Evolutionary conservation across 2,888 invertebrate genomes (phyloP).

Genomic region (Sepioteuthis lessoniana): DNA sequence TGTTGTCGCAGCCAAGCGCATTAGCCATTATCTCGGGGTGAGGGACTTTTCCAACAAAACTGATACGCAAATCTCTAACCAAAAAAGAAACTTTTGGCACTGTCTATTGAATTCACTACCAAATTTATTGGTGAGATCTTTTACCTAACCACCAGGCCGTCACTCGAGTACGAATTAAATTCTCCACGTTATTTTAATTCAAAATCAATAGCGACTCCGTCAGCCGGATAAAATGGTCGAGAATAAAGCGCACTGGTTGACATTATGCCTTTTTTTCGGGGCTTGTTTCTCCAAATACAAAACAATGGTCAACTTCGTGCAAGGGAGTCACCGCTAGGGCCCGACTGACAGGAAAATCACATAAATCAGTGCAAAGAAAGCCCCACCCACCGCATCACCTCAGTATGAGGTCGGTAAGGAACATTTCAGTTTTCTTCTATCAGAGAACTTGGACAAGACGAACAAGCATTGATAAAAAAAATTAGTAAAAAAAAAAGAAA

Average conservation of each 20-base stretch:
- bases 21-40: no score
- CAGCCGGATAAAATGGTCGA: not conserved
- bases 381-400: not conserved
- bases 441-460: not conserved
- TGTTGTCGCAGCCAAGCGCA: no score
- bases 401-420: not conserved
- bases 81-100: no score
- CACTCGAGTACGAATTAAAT: not conserved
- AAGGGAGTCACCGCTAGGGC: not conserved
- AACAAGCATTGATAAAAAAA: not conserved
- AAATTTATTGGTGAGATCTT: not conserved
- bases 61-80: no score
- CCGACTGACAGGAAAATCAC: not conserved
- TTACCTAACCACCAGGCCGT: not conserved
- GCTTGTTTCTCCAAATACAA: not conserved
- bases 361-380: not conserved
- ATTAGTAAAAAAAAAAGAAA: no score
- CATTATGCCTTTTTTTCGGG: not conserved
- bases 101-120: not conserved
- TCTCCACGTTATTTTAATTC: not conserved
- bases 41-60: no score
- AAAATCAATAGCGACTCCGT: conserved; percentile 11
- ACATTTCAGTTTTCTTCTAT: not conserved
- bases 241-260: not conserved
- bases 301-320: not conserved